Evolutionary conservation across 2,113 vertebrate genomes (phyloP), one percentile per base, ranked within the genome.

Genomic region (Pao palembangensis): DNA sequence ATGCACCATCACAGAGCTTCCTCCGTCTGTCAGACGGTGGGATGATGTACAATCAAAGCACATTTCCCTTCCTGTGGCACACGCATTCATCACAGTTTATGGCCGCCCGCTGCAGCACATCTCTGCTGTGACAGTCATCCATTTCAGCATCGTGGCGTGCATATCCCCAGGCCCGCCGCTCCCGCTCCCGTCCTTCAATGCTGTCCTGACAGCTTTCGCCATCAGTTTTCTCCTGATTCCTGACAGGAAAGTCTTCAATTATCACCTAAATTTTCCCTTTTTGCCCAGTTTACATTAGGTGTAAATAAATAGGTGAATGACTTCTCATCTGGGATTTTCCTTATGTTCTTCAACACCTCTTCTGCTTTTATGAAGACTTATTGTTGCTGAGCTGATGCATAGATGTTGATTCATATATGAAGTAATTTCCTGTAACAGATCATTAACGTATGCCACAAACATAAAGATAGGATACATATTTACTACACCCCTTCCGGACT

Each of bases 81-180:
- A 69, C 69, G 48, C 82, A 89, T 89, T 78, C 70, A 89, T 90
- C 89, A 89, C 59, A 23, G 47, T 84, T 89, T 89, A 86, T 82
- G 78, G 65, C 71, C 70, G 64, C 55, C 6, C 69, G 77, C 69
- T 60, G 68, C 21, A 51, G 68, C 73, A 68, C 78, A 77, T 78
- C 71, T 79, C 80, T 68, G 65, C 69, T 34, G 28, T 43, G 62
- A 75, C 81, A 88, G 88, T 81, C 73, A 84, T 89, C 85, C 84
- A 70, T 74, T 83, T 85, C 85, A 80, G 2, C 57, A 8, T 76
- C 71, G 48, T 65, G 68, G 79, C 73, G 64, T 61, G 63, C 69
- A 77, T 75, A 83, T 88, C 82, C 64, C 5, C 55, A 46, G 71
- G 75, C 66, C 34, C 7, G 44, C 44, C n/a, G 44, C 44, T 46